These are phyloP conservation scores for Dromococcyx pavoninus DNA, from an alignment of 2,797 vertebrate species.

Conservation along the genomic window DNA sequence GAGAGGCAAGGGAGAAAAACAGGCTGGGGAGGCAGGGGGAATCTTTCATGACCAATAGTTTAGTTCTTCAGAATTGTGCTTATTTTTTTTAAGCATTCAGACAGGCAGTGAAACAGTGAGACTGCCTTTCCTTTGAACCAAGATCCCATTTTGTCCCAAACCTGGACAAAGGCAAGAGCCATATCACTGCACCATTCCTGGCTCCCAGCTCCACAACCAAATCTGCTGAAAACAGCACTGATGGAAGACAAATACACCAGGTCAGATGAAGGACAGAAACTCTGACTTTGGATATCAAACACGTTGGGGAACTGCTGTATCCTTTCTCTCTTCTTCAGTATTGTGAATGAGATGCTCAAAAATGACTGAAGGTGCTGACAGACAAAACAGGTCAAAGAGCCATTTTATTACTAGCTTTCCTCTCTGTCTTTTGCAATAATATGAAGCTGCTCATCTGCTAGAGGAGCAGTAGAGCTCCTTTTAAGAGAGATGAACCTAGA, in stretches of 20 bases:
- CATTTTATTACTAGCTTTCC: not conserved
- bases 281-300: not conserved
- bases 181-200: not conserved
- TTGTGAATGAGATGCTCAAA: not conserved
- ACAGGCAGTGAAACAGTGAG: not conserved
- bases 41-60: not conserved
- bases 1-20: too few relatives aligned
- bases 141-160: not conserved
- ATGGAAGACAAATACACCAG: not conserved
- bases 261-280: not conserved
- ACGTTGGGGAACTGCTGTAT: not conserved
- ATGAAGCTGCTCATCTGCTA: not conserved
- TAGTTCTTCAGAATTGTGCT: not conserved
- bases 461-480: not conserved
- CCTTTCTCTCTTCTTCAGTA: not conserved
- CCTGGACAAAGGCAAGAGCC: not conserved
- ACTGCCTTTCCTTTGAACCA: not conserved
- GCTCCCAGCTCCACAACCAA: not conserved
- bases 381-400: not conserved
- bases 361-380: not conserved
- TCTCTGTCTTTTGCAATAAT: not conserved
- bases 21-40: accelerated
- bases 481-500: not conserved
- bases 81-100: not conserved
- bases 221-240: not conserved